These are phyloP conservation scores for Isichthys henryi DNA, from an alignment of 2,113 vertebrate genomes.

Conservation along the genomic window DNA sequence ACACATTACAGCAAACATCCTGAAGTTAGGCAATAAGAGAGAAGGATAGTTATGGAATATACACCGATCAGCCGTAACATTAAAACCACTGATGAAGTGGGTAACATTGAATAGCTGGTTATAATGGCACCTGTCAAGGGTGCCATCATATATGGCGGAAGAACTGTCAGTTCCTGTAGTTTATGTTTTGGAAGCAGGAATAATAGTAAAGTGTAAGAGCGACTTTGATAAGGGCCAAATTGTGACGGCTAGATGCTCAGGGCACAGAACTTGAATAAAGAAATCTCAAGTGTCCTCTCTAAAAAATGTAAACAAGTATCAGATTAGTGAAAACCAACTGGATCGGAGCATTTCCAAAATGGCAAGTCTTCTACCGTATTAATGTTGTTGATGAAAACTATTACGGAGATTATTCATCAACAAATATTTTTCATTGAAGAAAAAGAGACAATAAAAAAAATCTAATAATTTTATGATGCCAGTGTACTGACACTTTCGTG, in stretches of 20 bases:
- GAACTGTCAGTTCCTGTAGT: background rate
- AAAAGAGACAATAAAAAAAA: background rate
- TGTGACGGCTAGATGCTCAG: no score
- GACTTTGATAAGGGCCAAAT: no score
- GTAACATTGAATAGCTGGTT: background rate
- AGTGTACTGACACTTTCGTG: background rate
- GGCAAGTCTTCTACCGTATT: background rate
- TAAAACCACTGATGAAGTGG: background rate
- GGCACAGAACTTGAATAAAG: no score
- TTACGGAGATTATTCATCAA: background rate
- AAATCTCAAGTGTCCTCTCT: no score
- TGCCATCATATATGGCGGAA: background rate
- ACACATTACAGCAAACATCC: background rate
- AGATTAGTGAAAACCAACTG: no score
- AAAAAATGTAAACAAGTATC: no score
- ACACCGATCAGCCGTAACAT: background rate
- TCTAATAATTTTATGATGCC: background rate
- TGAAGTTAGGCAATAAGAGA: background rate
- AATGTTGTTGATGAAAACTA: no score
- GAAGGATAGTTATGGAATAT: background rate
- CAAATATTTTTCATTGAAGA: background rate
- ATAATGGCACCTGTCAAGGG: background rate
- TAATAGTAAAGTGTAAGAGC: background rate
- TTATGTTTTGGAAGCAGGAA: background rate
- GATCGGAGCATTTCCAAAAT: background rate